Percentiles rank a stretch among this genome's conserved stretches.
These are phyloP conservation scores for Siphamia tubifer DNA, from an alignment of 2,113 vertebrate genomes.

Conservation along the genomic window DNA sequence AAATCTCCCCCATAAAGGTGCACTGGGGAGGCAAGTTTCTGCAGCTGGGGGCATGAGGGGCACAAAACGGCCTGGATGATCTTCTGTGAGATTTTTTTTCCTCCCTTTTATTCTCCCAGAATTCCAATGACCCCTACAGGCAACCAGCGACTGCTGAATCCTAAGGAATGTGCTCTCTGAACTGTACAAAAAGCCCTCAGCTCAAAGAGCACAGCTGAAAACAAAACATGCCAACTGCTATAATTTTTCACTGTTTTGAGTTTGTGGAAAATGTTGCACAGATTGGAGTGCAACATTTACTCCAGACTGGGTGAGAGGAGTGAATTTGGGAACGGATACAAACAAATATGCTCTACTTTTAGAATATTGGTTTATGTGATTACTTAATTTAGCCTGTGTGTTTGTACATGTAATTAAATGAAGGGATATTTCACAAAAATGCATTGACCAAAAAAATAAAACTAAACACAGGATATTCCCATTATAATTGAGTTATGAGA, in stretches of 20 bases:
- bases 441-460: background rate
- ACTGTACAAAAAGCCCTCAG: constrained; percentile 91
- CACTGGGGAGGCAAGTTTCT: constrained; percentile 25
- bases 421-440: too few relatives aligned
- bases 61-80: constrained; percentile 74
- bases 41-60: constrained; percentile 36
- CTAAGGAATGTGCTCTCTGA: constrained; percentile 95
- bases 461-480: background rate
- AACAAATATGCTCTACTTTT: background rate
- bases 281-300: constrained; percentile 53
- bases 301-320: constrained; percentile 6
- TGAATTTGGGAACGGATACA: background rate
- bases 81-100: constrained; percentile 28
- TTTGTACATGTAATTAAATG: too few relatives aligned
- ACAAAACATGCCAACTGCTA: constrained; percentile 94
- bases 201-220: constrained; percentile 87
- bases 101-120: constrained; percentile 71
- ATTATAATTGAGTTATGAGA: constrained; percentile 28
- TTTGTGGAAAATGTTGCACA: constrained; percentile 81
- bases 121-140: constrained; percentile 92
- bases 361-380: too few relatives aligned
- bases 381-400: too few relatives aligned
- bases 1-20: background rate
- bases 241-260: constrained; percentile 87
- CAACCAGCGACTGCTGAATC: constrained; percentile 86